Conservation (phyloP, 1,140 invertebrate genomes). For the Drosophila ficusphila region DNA sequence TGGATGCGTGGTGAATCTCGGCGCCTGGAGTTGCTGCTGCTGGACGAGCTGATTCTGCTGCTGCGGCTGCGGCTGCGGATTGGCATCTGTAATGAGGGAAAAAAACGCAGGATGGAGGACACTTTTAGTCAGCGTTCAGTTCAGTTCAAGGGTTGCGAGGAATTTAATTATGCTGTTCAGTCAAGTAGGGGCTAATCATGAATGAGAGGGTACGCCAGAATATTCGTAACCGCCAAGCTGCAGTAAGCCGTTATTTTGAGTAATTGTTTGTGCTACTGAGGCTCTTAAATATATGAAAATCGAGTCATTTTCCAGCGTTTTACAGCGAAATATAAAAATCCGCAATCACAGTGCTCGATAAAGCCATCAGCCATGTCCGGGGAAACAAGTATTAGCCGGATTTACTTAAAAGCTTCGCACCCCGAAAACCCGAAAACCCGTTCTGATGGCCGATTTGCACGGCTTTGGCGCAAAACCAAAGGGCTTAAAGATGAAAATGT, state of each 20-base stretch:
- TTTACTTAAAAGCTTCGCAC: constrained; percentile 30
- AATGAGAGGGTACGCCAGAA: background rate
- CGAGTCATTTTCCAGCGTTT: background rate
- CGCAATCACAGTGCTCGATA: constrained; percentile 1
- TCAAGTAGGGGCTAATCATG: background rate
- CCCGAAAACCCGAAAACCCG: no score
- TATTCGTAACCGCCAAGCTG: no score
- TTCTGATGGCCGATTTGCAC: constrained; percentile 8
- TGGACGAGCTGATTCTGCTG: constrained; percentile 36
- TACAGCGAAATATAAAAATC: background rate
- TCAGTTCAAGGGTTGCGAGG: background rate
- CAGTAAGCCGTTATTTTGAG: no score
- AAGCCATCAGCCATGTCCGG: constrained; percentile 6
- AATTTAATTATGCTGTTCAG: constrained; percentile 13
- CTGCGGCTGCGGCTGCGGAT: constrained; percentile 50
- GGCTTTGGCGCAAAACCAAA: constrained; percentile 25
- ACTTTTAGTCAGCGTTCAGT: constrained; percentile 22
- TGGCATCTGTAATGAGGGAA: constrained; percentile 25
- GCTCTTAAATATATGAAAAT: no score
- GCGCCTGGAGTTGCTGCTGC: constrained; percentile 87
- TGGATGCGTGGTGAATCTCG: constrained; percentile 92
- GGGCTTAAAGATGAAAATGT: constrained; percentile 32
- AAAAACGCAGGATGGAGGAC: background rate
- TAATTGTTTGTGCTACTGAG: no score
- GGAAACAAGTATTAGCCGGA: constrained; percentile 13